A percentile compares a stretch with the other conserved stretches of the same genome.
Conservation (phyloP, 2,888 invertebrate species). For the Pelosia muscerda region DNA sequence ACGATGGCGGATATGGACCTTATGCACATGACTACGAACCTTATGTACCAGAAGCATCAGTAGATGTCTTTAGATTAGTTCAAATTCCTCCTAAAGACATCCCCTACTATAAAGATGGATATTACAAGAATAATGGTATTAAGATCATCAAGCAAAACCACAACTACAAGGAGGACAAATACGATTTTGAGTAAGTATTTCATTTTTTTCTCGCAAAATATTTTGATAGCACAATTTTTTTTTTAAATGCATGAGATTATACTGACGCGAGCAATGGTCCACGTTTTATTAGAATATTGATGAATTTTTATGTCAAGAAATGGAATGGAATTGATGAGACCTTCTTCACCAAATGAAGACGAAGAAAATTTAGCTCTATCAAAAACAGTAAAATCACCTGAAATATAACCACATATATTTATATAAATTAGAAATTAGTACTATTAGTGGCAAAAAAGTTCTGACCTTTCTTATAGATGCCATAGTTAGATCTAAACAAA, state of each 20-base stretch:
- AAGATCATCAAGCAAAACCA: constrained; percentile 83
- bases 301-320: no score
- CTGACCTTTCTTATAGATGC: no score
- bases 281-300: no score
- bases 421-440: no score
- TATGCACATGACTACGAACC: constrained; percentile 81
- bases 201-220: not conserved
- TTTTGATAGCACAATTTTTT: not conserved
- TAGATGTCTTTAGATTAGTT: constrained; percentile 73
- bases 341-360: no score
- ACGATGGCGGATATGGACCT: constrained; percentile 78
- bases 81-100: constrained; percentile 71
- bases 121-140: constrained; percentile 84
- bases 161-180: constrained; percentile 82
- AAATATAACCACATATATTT: no score
- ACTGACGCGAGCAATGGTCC: not conserved
- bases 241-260: not conserved
- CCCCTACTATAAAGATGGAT: constrained; percentile 82
- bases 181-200: constrained; percentile 83
- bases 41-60: constrained; percentile 80
- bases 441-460: no score
- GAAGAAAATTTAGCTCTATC: no score
- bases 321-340: no score
- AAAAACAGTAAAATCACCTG: no score
- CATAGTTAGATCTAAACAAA: no score